Percentiles rank a stretch among this genome's conserved stretches.
phyloP scores from a whole-genome alignment of 2,888 invertebrate genomes.

The Pyrrhia umbra region DNA sequence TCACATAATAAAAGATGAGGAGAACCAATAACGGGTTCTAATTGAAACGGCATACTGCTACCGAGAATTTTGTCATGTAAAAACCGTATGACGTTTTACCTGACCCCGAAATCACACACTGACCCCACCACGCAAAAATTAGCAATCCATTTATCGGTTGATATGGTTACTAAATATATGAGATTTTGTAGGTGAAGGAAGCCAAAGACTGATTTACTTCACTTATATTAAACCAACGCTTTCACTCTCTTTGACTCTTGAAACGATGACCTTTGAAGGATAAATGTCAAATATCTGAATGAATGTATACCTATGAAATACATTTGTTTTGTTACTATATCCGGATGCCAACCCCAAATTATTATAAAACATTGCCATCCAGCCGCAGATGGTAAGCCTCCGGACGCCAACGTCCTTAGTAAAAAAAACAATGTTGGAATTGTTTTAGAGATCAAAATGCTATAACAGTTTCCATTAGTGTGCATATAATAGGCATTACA shows the following conservation, averaged over 20 bases:
- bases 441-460: not conserved
- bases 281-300: not conserved
- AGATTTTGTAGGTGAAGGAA: too few species aligned
- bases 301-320: not conserved
- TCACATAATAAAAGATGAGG: too few species aligned
- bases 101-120: not conserved
- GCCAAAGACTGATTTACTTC: not conserved
- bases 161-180: too few species aligned
- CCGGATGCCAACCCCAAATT: not conserved
- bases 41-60: not conserved
- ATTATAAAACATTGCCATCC: not conserved
- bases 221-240: too few species aligned
- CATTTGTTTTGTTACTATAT: not conserved
- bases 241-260: not conserved
- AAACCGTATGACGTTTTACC: not conserved
- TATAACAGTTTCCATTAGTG: not conserved
- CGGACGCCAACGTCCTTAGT: not conserved
- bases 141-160: too few species aligned
- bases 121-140: not conserved
- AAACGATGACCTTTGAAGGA: not conserved
- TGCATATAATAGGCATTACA: slow-evolving; percentile 15
- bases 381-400: not conserved
- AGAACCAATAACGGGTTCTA: not conserved
- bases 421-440: not conserved
- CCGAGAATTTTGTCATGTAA: not conserved